phyloP scores from a whole-genome alignment of 2,113 vertebrate genomes.

The Callorhinus ursinus region DNA sequence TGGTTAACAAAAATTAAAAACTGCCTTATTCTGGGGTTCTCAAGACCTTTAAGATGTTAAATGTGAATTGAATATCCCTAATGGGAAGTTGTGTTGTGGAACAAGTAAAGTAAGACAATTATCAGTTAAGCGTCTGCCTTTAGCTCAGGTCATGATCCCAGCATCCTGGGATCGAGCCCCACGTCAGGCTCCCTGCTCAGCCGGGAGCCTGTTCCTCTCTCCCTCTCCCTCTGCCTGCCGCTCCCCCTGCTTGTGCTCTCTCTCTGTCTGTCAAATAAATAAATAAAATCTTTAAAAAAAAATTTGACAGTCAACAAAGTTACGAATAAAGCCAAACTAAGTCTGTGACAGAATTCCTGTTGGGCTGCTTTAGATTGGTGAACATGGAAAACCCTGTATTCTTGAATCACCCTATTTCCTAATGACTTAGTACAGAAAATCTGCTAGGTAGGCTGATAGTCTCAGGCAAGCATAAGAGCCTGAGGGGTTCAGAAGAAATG shows the following conservation, averaged over 20 bases:
- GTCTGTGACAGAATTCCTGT: not conserved
- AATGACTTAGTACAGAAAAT: slow-evolving; percentile 21
- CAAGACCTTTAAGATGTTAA: not conserved
- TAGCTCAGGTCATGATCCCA: no score
- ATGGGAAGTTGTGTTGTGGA: not conserved
- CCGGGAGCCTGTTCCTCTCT: no score
- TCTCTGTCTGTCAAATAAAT: no score
- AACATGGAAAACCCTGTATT: not conserved
- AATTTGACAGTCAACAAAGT: not conserved
- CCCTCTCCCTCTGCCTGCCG: no score
- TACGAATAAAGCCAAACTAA: slow-evolving; percentile 22
- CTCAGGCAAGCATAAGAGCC: not conserved
- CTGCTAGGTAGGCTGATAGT: not conserved
- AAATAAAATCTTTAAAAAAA: not conserved
- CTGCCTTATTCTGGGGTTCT: not conserved
- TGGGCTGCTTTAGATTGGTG: not conserved
- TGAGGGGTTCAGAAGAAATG: not conserved
- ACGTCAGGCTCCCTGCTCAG: no score
- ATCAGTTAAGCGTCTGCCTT: no score
- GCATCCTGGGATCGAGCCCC: no score
- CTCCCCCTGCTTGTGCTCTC: no score
- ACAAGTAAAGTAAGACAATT: not conserved
- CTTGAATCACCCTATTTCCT: slow-evolving; percentile 44
- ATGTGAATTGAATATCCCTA: not conserved
- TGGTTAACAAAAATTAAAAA: not conserved